Evolutionary conservation across 2,888 invertebrate genomes (phyloP), one percentile per base, ranked within the genome.

Genomic region (Galerucella nymphaeae): DNA sequence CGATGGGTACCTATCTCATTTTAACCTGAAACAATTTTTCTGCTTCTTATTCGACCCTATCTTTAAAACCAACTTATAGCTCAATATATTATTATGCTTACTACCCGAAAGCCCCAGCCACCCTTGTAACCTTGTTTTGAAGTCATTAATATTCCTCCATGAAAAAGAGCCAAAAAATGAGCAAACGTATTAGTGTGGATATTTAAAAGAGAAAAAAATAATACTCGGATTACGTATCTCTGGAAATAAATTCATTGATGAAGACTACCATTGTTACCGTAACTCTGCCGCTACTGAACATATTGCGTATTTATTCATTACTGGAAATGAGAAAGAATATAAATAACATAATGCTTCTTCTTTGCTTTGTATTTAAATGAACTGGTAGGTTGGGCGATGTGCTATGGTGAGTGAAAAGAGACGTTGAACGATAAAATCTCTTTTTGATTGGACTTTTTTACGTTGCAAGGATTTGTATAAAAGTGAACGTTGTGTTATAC

Each of bases 121-220:
- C 59, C 30, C 30, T 30, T 59, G 38, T 38, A 38, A 59, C 59
- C n/a, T 59, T 59, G 59, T 59, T 59, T 59, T 38, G n/a, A 59
- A 38, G 30, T 59, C 59, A 59, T 59, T 30, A 38, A 59, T n/a
- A 38, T 59, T 59, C 14, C 16, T 59, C 38, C 6, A 23, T 30
- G 38, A 10, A 59, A 59, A 30, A 59, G 59, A 59, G 14, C 59
- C 38, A 59, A 59, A 59, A 38, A 59, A 59, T 30, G 9, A 38
- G 59, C 30, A 38, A 14, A 59, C 38, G 38, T 59, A 59, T 59
- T 59, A 59, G 38, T n/a, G 16, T 59, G 38, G n/a, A 59, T 59
- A 30, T 59, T 59, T 30, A 8, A 59, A 59, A 59, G 53, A 30
- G 59, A n/a, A 14, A 59, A 59, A 38, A 38, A 30, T 59, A 59